Base-by-base conservation (phyloP, 2,113 vertebrate genomes). In the Poeciliopsis occidentalis region DNA sequence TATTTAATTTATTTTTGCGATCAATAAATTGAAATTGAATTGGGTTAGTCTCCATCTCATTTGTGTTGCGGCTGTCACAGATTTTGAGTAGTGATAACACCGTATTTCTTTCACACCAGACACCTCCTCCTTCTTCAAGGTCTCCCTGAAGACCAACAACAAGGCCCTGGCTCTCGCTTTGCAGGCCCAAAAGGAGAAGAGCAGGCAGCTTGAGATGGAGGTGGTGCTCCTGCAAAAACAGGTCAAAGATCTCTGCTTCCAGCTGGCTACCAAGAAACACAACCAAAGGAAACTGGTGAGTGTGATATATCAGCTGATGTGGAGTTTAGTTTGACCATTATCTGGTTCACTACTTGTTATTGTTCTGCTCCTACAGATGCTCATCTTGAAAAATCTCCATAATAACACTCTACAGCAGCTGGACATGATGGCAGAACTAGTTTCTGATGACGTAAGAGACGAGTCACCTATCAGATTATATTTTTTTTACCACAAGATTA, bases 81-180 rank as follows among this genome's bases (percentile, higher is more conserved):
- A 57, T 8, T 22, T n/a, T 31, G 12, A 26, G 4, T n/a, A n/a
- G 32, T 24, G 6, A 29, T 26, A 61, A 80, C n/a, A 2, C 4
- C 66, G 17, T 19, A 0, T 0, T 67, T 6, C 27, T 73, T 75
- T 41, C 13, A 10, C 44, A 51, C 85, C 90, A 99, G 97, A 96
- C 85, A 96, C 96, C 63, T 98, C 97, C 11, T 97, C 96, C 78
- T 92, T 98, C 91, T 95, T 97, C 79, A 98, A 98, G 91, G 82
- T 96, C 37, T 97, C 97, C 60, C 85, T 98, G 80, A 97, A 98
- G 93, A 95, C 93, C 79, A 98, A 98, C 91, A 99, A 99, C 89
- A 97, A 94, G 90, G 97, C 95, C 19, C 86, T 99, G 82, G 97
- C 97, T 60, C 66, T 94, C 24, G 97, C 97, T 73, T 86, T 99